Evolutionary conservation across 2,113 vertebrate species (phyloP), one percentile per base, ranked within the genome.

Genomic region (Pluvianellus socialis): DNA sequence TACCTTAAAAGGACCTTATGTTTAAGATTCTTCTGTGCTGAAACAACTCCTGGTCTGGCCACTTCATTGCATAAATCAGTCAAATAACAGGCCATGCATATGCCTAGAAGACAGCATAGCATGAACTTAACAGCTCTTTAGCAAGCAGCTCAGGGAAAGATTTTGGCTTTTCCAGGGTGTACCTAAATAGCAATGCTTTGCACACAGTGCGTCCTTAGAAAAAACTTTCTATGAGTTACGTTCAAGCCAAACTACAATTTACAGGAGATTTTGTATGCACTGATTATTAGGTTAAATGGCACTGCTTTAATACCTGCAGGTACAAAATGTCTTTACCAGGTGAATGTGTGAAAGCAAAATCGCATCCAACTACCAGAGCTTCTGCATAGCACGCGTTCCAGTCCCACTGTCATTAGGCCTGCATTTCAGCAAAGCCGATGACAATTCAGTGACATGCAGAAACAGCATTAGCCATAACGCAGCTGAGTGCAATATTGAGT

Each of bases 341-440:
- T 62, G 68, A 66, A 90, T 53, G n/a, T 49, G 56, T 83, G 93
- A 82, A 95, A 95, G 76, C n/a, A 63, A 77, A 88, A 59, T 12
- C 4, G 22, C 16, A 91, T 56, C 56, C 16, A 93, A 10, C 55
- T 33, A 42, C 28, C 52, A 40, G 4, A 59, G 38, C 70, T 87
- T 74, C 92, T 88, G 90, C 80, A 61, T 24, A 84, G 68, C 40
- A 42, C 38, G 33, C 83, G 75, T 88, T 88, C 85, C 44, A 86
- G 91, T 76, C 89, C 83, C 77, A n/a, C 77, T 75, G 30, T 19
- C 79, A 47, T 28, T 49, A 87, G 79, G 67, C 91, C 94, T 96
- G 91, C 55, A 73, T 86, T 96, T 95, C 90, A 91, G 97, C 95
- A 96, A 87, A 94, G 82, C 56, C 35, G 38, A 94, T 72, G 92